Evolutionary conservation across 1,140 invertebrate species (phyloP).

Genomic region (Centruroides vittatus): DNA sequence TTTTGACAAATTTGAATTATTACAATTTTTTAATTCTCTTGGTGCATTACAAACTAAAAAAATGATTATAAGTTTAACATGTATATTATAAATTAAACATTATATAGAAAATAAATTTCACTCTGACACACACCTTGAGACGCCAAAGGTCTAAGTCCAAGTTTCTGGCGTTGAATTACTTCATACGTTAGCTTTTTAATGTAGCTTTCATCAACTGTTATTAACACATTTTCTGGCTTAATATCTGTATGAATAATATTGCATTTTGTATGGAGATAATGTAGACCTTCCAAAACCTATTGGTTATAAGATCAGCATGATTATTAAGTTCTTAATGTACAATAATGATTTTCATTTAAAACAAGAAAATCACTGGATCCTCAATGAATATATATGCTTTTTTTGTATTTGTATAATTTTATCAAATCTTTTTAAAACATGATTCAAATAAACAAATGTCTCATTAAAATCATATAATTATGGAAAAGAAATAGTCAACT

Average conservation of each 20-base stretch:
- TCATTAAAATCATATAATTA: no score
- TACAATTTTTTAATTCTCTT: background rate
- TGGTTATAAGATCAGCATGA: no score
- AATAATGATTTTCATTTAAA: no score
- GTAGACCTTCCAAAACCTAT: conserved; percentile 74
- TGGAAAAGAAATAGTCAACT: no score
- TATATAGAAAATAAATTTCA: background rate
- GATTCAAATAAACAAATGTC: no score
- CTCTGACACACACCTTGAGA: conserved; percentile 35
- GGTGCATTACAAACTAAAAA: conserved; percentile 16
- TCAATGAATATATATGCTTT: no score
- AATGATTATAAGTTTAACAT: background rate
- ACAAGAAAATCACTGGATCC: no score
- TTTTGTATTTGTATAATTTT: no score
- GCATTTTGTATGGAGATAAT: conserved; percentile 95
- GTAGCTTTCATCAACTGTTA: conserved; percentile 75
- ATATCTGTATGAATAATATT: conserved; percentile 98
- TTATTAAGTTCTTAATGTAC: no score
- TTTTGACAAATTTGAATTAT: conserved; percentile 73
- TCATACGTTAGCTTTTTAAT: conserved; percentile 78
- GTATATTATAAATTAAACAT: no score
- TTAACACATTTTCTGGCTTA: conserved; percentile 95
- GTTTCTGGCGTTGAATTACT: conserved; percentile 68
- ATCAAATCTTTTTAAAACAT: no score
- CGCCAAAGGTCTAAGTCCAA: conserved; percentile 73